Evolutionary conservation across 2,797 vertebrate genomes (phyloP).

Genomic region (Urosaurus nigricauda): DNA sequence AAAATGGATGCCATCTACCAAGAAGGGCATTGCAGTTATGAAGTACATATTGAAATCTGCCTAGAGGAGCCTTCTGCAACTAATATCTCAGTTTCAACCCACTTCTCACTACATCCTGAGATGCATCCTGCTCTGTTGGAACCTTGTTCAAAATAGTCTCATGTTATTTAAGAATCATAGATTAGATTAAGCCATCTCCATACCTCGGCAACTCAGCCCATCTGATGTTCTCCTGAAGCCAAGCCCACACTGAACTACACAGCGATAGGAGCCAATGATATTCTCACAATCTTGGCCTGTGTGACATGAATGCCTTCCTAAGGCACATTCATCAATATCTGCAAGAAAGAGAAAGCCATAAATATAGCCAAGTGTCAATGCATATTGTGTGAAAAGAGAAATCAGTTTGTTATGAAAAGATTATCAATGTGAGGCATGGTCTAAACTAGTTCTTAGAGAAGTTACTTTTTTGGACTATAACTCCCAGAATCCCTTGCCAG

Average conservation of each 20-base stretch:
- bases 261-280: conserved; percentile 90
- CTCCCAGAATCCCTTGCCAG: no score
- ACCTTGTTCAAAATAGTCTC: not conserved
- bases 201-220: conserved; percentile 91
- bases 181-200: not conserved
- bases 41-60: not conserved
- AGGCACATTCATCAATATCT: conserved; percentile 94
- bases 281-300: conserved; percentile 92
- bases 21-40: not conserved
- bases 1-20: not conserved
- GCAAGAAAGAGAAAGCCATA: conserved; percentile 39
- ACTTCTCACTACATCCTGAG: not conserved
- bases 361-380: not conserved
- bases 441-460: not conserved
- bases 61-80: no score
- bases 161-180: not conserved
- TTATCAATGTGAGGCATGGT: not conserved
- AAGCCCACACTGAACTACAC: conserved; percentile 85
- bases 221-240: conserved; percentile 90
- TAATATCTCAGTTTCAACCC: not conserved
- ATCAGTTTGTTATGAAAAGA: not conserved
- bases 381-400: not conserved
- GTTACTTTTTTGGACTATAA: no score
- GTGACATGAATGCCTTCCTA: conserved; percentile 84
- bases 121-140: not conserved